Percentiles rank a stretch among this genome's conserved stretches.
These are phyloP conservation scores for Ceyx cyanopectus DNA, from an alignment of 2,113 vertebrate species.

Conservation along the genomic window DNA sequence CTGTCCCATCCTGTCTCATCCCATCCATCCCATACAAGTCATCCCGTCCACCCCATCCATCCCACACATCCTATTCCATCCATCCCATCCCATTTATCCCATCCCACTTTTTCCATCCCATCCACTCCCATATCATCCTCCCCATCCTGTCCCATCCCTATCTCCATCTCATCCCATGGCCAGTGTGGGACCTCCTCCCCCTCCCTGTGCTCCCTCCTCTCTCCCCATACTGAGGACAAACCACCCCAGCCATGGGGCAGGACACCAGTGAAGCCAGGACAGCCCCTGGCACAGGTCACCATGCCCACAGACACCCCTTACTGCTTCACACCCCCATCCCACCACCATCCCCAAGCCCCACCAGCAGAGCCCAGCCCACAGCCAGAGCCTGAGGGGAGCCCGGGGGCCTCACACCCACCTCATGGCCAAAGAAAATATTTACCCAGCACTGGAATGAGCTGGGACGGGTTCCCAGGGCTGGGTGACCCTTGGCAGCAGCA, in stretches of 20 bases:
- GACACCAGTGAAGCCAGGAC: not conserved
- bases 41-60: too few relatives aligned
- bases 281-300: not conserved
- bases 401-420: not conserved
- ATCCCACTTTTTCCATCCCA: not conserved
- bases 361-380: not conserved
- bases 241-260: too few relatives aligned
- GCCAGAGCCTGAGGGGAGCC: not conserved
- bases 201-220: too few relatives aligned
- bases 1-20: not conserved
- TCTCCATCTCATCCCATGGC: not conserved
- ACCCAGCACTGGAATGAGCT: not conserved
- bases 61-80: not conserved
- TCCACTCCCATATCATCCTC: too few relatives aligned
- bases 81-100: too few relatives aligned
- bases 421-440: not conserved
- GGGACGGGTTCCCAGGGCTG: not conserved
- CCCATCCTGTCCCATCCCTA: not conserved
- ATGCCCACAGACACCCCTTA: rapidly evolving
- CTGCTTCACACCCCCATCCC: too few relatives aligned
- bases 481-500: not conserved
- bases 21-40: too few relatives aligned
- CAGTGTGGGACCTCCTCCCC: too few relatives aligned
- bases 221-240: not conserved
- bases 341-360: too few relatives aligned